Conservation (phyloP, 2,888 invertebrate genomes). For the Pristionchus maxplancki region DNA sequence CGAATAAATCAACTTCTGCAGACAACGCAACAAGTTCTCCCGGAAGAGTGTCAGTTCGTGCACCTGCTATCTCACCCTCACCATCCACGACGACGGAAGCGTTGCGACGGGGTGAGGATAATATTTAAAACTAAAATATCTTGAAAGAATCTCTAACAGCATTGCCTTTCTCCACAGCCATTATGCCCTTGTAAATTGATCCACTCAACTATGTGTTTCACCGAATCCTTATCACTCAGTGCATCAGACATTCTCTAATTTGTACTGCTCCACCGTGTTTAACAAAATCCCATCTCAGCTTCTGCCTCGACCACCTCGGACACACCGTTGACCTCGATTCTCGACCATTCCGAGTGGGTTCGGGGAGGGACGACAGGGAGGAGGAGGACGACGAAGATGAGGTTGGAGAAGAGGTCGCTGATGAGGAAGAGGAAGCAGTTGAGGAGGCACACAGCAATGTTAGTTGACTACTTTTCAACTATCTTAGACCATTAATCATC, state of each 20-base stretch:
- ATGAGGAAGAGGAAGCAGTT: neutral
- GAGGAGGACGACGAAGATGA: neutral
- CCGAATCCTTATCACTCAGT: no score
- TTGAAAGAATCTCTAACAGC: no score
- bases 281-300: neutral
- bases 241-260: no score
- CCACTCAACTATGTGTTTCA: no score
- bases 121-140: no score
- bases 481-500: neutral
- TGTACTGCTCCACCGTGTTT: no score
- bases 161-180: no score
- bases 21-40: neutral
- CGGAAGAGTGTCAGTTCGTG: constrained; percentile 6
- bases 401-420: no score
- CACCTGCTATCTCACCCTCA: constrained; percentile 12
- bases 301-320: constrained; percentile 24
- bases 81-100: neutral
- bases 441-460: neutral
- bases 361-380: neutral
- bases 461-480: neutral
- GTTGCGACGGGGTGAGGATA: neutral
- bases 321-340: constrained; percentile 5
- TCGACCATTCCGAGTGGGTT: neutral
- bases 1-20: no score
- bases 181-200: no score